Evolutionary conservation across 2,888 invertebrate species (phyloP), one percentile per base, ranked within the genome.

Genomic region (Onchidella celtica): DNA sequence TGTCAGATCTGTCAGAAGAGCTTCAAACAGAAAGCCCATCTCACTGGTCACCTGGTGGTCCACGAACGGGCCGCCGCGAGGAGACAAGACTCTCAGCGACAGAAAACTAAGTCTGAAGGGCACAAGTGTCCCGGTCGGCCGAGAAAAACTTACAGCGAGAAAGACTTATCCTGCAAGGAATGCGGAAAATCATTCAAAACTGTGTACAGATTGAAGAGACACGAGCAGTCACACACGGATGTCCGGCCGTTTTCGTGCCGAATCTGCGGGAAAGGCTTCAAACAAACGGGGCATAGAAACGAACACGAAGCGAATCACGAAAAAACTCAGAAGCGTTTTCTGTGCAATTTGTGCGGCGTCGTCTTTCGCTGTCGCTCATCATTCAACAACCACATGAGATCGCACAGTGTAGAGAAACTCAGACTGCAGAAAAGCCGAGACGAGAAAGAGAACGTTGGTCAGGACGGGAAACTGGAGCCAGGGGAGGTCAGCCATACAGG

Each of bases 11-110:
- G 84, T 55, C 68, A 61, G 14, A 84, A 84, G 68, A 74, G 82
- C 24, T 84, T 84, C 81, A 84, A 83, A 36, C 82, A 84, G 66
- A 81, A 82, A 21, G 82, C 82, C 3, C 83, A 84, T 65, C 78
- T 82, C 3, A 73, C 78, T 24, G 83, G 82, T 6, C 84, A 84
- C n/a, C 21, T 24, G 32, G 61, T 21, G 11, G 75, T 81, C 1
- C 81, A 81, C 34, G 55, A 65, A 9, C 65, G 38, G 27, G 29
- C 63, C 6, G 27, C 17, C 0, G 32, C 29, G 21, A 27, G 4
- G 0, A 57, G n/a, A 27, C 36, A 9, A 1, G 57, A 65, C n/a
- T 38, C 40, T n/a, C 1, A 27, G 1, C 27, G 34, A 14, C 57
- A 3, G 0, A 61, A 55, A 34, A 21, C 38, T 1, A 74, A 34